A percentile compares a stretch with the other conserved stretches of the same genome.
Evolutionary conservation across 92 coral and sea anemone genomes (phyloP).

Genomic region (Siderastrea radians): DNA sequence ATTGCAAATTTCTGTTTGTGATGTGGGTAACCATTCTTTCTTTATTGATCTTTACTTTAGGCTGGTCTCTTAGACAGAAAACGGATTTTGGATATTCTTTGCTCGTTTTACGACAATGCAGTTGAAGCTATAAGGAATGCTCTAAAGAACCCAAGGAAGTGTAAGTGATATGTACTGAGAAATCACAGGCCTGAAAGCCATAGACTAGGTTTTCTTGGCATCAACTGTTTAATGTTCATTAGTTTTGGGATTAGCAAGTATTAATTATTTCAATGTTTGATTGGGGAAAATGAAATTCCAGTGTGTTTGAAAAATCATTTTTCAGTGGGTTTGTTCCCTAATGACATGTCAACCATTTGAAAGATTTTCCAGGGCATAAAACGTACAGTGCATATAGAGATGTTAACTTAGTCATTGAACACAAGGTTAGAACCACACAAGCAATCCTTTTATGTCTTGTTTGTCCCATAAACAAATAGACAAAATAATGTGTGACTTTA

Average conservation of each 20-base stretch:
- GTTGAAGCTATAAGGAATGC: conserved; percentile 39
- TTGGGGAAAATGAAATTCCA: not conserved
- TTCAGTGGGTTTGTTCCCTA: not conserved
- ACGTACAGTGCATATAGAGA: conserved; percentile 20
- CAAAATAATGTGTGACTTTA: no score
- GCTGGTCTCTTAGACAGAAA: conserved; percentile 89
- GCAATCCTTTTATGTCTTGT: no score
- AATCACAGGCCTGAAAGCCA: no score
- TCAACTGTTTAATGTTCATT: no score
- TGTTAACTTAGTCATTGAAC: not conserved
- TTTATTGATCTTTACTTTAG: conserved; percentile 30
- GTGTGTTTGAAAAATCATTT: not conserved
- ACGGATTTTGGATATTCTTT: conserved; percentile 82
- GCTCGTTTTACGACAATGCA: conserved; percentile 85
- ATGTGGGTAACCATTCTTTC: no score
- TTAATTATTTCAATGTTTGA: no score
- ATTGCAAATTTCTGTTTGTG: no score
- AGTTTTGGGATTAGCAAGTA: no score
- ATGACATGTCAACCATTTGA: no score
- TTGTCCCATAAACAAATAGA: no score
- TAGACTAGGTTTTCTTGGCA: no score
- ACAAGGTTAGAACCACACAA: not conserved
- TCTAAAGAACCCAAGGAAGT: conserved; percentile 87
- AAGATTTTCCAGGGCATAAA: not conserved
- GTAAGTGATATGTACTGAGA: conserved; percentile 47